These are phyloP conservation scores for Neotoma lepida DNA, from an alignment of 2,113 vertebrate genomes.

Conservation along the genomic window DNA sequence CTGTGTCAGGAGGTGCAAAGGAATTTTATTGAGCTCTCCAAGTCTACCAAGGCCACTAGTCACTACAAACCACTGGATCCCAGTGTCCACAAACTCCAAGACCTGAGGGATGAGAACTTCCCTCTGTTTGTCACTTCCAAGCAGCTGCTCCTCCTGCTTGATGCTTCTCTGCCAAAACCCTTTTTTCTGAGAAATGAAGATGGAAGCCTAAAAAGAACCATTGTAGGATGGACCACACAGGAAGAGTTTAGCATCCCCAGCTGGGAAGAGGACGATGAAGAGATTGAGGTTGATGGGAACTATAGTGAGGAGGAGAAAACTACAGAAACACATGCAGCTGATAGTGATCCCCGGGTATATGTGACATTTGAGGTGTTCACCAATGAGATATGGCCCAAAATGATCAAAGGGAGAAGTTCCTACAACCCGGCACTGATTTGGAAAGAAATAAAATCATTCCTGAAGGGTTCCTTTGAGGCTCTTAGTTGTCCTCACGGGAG, in stretches of 20 bases:
- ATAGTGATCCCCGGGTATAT: constrained; percentile 84
- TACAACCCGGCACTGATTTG: constrained; percentile 88
- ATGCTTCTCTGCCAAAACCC: constrained; percentile 87
- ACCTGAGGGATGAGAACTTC: constrained; percentile 87
- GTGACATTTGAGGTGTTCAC: constrained; percentile 87
- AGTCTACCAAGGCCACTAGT: constrained; percentile 86
- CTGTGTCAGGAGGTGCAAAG: constrained; percentile 89
- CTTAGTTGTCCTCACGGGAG: constrained; percentile 83
- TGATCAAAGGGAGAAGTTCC: constrained; percentile 87
- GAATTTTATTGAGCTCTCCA: constrained; percentile 89
- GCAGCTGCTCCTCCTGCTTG: constrained; percentile 87
- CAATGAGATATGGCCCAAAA: constrained; percentile 88
- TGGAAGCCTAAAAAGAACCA: constrained; percentile 86
- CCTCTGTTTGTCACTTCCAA: constrained; percentile 88
- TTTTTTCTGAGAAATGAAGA: constrained; percentile 90
- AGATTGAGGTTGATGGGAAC: constrained; percentile 80
- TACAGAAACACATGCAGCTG: constrained; percentile 59
- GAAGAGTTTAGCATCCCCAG: constrained; percentile 83
- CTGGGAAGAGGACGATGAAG: constrained; percentile 85
- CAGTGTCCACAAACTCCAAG: constrained; percentile 86
- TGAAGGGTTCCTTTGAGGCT: constrained; percentile 90
- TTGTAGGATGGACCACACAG: constrained; percentile 86
- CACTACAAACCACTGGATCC: constrained; percentile 86
- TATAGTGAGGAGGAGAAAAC: constrained; percentile 78
- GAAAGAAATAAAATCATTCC: constrained; percentile 91